Evolutionary conservation across 2,113 vertebrate genomes (phyloP).

Genomic region (Desmodus rotundus): DNA sequence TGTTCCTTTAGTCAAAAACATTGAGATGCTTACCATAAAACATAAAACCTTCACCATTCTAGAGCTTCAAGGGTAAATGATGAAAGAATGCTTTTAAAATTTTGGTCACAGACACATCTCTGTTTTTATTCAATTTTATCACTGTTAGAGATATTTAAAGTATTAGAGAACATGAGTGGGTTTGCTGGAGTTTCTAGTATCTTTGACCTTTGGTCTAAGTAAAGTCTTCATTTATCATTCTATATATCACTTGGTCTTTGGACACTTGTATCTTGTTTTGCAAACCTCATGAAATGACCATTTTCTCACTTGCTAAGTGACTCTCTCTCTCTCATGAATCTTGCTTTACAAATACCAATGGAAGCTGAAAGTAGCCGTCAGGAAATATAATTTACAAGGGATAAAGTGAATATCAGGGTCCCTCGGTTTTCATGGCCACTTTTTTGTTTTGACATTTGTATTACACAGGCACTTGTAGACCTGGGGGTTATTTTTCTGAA

Average conservation of each 20-base stretch:
- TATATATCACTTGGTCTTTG: conserved; percentile 25
- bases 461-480: not conserved
- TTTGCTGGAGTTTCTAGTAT: not conserved
- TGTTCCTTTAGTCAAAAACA: not conserved
- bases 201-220: not conserved
- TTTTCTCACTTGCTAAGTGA: not conserved
- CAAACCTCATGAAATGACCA: conserved; percentile 1
- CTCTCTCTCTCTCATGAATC: not conserved
- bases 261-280: not conserved
- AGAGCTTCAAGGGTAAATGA: not conserved
- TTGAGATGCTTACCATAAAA: conserved; percentile 20
- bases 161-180: not conserved
- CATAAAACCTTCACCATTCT: not conserved
- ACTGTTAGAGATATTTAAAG: conserved; percentile 28
- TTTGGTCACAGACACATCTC: not conserved
- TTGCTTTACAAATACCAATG: not conserved
- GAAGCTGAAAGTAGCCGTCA: not conserved
- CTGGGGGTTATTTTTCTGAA: not conserved
- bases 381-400: not conserved
- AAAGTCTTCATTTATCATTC: conserved; percentile 18
- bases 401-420: not conserved
- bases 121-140: conserved; percentile 46
- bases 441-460: not conserved
- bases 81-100: conserved; percentile 15
- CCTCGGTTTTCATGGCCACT: not conserved